phyloP scores from a whole-genome alignment of 2,888 invertebrate genomes.

The Bellardia pandia region DNA sequence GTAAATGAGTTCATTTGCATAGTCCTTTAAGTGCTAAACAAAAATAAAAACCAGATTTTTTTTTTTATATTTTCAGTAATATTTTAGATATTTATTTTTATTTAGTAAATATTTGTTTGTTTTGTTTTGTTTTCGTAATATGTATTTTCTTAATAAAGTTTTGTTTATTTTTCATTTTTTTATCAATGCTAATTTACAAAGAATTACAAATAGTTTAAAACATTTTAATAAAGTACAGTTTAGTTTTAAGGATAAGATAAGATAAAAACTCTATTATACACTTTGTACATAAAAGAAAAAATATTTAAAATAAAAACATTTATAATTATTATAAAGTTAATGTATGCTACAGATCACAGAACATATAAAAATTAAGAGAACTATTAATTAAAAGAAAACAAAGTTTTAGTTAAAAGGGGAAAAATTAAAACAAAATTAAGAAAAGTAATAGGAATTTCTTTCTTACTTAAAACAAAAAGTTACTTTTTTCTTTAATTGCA shows the following conservation, averaged over 20 bases:
- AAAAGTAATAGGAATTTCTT: conserved; percentile 62
- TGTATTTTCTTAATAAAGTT: conserved; percentile 44
- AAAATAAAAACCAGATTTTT: conserved; percentile 24
- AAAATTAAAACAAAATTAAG: conserved; percentile 35
- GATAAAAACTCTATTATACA: conserved; percentile 69
- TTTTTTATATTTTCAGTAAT: conserved; percentile 55
- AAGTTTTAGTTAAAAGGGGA: conserved; percentile 41
- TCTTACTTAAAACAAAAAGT: conserved; percentile 15
- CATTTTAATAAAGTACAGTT: conserved; percentile 55
- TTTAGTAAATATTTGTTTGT: conserved; percentile 43
- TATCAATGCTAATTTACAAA: conserved; percentile 63
- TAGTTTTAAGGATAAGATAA: background rate
- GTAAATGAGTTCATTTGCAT: too few relatives aligned
- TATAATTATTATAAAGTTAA: conserved; percentile 73
- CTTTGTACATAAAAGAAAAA: conserved; percentile 54
- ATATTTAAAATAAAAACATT: conserved; percentile 22
- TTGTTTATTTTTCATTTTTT: conserved; percentile 65
- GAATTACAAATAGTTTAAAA: conserved; percentile 29
- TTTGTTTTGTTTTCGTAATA: conserved; percentile 66
- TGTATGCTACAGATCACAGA: conserved; percentile 84
- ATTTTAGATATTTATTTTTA: conserved; percentile 64
- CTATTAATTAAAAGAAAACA: conserved; percentile 55
- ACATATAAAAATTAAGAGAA: conserved; percentile 76
- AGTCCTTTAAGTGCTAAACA: background rate
- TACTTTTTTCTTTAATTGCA: conserved; percentile 43